Evolutionary conservation across 1,140 invertebrate species (phyloP).

Genomic region (Atopsyche davidsoni): DNA sequence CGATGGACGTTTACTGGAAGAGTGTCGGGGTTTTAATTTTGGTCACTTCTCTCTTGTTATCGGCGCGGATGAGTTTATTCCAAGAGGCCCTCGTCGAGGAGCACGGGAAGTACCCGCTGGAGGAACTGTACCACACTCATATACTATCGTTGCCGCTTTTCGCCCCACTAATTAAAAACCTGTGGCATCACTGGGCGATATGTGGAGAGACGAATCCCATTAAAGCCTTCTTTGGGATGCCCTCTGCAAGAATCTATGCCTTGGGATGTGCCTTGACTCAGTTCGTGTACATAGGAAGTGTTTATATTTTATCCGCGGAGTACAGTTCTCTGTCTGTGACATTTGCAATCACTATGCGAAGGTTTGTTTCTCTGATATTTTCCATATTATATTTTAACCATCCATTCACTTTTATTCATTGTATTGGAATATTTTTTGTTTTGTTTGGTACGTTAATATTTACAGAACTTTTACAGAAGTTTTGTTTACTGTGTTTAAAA

Average conservation of each 20-base stretch:
- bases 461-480: constrained; percentile 63
- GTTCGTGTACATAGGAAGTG: constrained; percentile 92
- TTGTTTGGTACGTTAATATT: constrained; percentile 93
- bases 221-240: constrained; percentile 53
- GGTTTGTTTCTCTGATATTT: constrained; percentile 91
- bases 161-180: constrained; percentile 65
- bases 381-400: constrained; percentile 96
- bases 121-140: constrained; percentile 94
- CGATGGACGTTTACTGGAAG: constrained; percentile 74
- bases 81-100: constrained; percentile 85
- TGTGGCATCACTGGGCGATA: constrained; percentile 64
- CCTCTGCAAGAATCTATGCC: constrained; percentile 73
- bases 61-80: constrained; percentile 93
- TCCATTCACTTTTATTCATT: constrained; percentile 87
- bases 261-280: constrained; percentile 85
- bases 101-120: constrained; percentile 90
- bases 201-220: constrained; percentile 52
- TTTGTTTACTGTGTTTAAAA: too few relatives aligned
- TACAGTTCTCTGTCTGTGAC: constrained; percentile 93
- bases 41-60: constrained; percentile 84
- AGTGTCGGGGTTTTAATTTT: constrained; percentile 76
- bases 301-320: constrained; percentile 90
- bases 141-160: constrained; percentile 81
- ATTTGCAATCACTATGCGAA: constrained; percentile 89
- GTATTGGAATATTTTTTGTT: constrained; percentile 86